Evolutionary conservation across 1,140 invertebrate species (phyloP).

Genomic region (Notospermus geniculatus): DNA sequence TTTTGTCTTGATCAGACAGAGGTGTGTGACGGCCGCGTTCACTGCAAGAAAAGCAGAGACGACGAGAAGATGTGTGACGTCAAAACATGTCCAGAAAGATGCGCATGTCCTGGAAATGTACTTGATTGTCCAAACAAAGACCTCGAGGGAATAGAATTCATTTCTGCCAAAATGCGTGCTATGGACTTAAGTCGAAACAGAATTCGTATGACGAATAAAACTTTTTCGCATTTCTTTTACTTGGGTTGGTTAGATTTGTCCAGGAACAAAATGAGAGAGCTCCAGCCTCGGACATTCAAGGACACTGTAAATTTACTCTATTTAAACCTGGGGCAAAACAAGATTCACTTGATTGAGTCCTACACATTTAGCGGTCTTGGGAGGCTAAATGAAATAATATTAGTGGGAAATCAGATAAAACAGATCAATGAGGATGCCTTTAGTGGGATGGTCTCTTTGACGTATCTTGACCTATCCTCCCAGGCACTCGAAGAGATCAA

Average conservation of each 20-base stretch:
- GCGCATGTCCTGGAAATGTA: neutral
- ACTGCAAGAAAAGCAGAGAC: neutral
- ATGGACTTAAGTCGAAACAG: neutral
- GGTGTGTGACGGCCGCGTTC: slow-evolving; percentile 5
- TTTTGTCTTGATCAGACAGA: neutral
- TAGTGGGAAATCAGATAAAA: neutral
- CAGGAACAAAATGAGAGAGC: neutral
- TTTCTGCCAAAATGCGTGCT: neutral
- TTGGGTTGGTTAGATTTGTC: slow-evolving; percentile 1
- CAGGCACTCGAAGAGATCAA: neutral
- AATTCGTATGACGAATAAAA: neutral
- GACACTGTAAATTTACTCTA: neutral
- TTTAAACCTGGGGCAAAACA: neutral
- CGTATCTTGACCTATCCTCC: neutral
- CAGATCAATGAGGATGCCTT: neutral
- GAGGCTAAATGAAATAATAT: neutral
- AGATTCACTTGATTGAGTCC: neutral
- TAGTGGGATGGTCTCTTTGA: neutral
- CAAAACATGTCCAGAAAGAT: neutral
- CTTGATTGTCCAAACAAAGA: neutral
- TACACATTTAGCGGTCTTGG: neutral
- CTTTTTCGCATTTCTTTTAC: neutral
- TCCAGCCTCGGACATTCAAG: neutral
- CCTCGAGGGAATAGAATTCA: neutral
- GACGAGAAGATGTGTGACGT: slow-evolving; percentile 1